A percentile compares a stretch with the other conserved stretches of the same genome.
phyloP scores from a whole-genome alignment of 2,888 invertebrate genomes.

The Dastarcus helophoroides region DNA sequence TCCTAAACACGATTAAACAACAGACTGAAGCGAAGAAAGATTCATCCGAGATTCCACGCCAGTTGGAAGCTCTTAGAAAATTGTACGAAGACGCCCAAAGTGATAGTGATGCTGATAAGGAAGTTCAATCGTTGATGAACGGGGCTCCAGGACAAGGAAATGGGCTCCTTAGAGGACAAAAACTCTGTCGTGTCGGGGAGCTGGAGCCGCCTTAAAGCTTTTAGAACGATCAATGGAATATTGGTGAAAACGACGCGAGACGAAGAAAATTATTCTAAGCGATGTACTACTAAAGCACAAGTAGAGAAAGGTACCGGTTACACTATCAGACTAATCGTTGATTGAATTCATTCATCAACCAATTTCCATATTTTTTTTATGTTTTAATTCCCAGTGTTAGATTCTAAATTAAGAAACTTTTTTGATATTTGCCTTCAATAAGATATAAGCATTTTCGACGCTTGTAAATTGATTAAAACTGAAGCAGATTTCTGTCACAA shows the following conservation, averaged over 20 bases:
- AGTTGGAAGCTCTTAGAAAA: constrained; percentile 34
- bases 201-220: constrained; percentile 45
- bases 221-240: constrained; percentile 21
- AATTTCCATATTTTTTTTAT: no score
- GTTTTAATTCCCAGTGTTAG: no score
- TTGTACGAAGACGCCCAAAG: constrained; percentile 38
- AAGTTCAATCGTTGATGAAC: constrained; percentile 46
- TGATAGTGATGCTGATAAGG: constrained; percentile 48
- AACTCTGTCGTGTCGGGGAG: constrained; percentile 40
- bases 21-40: constrained; percentile 12
- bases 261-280: constrained; percentile 17
- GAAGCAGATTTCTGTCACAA: no score
- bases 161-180: constrained; percentile 24
- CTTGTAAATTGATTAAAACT: no score
- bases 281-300: constrained; percentile 27
- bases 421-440: no score
- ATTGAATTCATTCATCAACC: background rate
- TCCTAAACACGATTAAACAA: constrained; percentile 32
- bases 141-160: constrained; percentile 19
- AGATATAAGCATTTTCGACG: no score
- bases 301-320: constrained; percentile 32
- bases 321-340: background rate
- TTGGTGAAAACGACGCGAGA: constrained; percentile 11
- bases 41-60: constrained; percentile 22
- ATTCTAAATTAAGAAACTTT: no score